Evolutionary conservation across 2,888 invertebrate genomes (phyloP).

Genomic region (Amphipyra tragopoginis): DNA sequence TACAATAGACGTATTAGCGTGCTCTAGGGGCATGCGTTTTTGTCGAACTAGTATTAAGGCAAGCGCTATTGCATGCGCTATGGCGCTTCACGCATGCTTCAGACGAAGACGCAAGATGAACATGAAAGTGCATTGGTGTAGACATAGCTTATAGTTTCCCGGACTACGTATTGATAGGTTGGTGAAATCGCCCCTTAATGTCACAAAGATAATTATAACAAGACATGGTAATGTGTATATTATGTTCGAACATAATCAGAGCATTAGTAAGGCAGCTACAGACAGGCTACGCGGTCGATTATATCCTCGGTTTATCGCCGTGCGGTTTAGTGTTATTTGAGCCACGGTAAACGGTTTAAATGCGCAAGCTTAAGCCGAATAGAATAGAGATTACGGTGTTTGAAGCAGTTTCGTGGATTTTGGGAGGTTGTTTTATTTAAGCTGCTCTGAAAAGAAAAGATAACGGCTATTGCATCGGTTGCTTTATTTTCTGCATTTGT

Average conservation of each 20-base stretch:
- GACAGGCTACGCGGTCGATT: conserved; percentile 23
- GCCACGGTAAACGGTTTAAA: conserved; percentile 16
- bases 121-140: too few relatives aligned
- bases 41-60: too few relatives aligned
- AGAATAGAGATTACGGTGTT: conserved; percentile 27
- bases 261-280: conserved; percentile 22
- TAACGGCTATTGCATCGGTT: too few relatives aligned
- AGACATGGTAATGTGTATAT: background rate
- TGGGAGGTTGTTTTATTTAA: background rate
- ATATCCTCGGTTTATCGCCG: conserved; percentile 8
- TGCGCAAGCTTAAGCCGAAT: conserved; percentile 16
- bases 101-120: too few relatives aligned
- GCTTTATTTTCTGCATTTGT: too few relatives aligned
- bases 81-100: too few relatives aligned
- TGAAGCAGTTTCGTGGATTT: conserved; percentile 5
- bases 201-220: background rate
- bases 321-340: conserved; percentile 21
- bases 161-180: too few relatives aligned
- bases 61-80: too few relatives aligned
- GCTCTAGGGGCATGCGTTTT: too few relatives aligned
- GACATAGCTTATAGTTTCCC: too few relatives aligned
- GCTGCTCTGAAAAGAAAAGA: background rate
- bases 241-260: conserved; percentile 29
- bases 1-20: too few relatives aligned
- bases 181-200: too few relatives aligned